A percentile compares a stretch with the other conserved stretches of the same genome.
phyloP scores from a whole-genome alignment of 2,888 invertebrate species.

The Tetropium fuscum region DNA sequence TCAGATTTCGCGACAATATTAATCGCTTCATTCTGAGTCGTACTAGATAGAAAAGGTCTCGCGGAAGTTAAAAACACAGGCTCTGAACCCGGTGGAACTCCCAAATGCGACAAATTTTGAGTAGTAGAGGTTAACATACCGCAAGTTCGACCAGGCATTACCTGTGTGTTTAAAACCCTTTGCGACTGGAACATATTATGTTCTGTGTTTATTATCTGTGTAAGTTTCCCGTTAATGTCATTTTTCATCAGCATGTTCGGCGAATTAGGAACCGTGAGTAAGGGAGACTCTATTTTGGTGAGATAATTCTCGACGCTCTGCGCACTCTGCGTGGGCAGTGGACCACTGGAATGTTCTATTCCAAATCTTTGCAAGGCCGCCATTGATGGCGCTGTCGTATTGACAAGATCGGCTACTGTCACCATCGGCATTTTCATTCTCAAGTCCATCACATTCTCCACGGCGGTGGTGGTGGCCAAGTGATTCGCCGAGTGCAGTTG shows the following conservation, averaged over 20 bases:
- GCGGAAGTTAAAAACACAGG: slow-evolving; percentile 51
- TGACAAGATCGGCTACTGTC: slow-evolving; percentile 67
- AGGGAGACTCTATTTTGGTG: slow-evolving; percentile 67
- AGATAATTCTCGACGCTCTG: slow-evolving; percentile 73
- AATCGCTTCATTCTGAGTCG: slow-evolving; percentile 49
- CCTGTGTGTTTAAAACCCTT: slow-evolving; percentile 41
- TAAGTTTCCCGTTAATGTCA: slow-evolving; percentile 40
- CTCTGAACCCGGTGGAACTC: slow-evolving; percentile 36
- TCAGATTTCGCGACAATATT: slow-evolving; percentile 57
- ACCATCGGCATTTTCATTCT: slow-evolving; percentile 74
- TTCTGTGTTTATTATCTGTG: slow-evolving; percentile 41
- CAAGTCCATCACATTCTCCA: slow-evolving; percentile 75
- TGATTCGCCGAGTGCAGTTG: slow-evolving; percentile 19
- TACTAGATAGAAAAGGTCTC: slow-evolving; percentile 46
- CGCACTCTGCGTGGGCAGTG: slow-evolving; percentile 70
- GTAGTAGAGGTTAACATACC: slow-evolving; percentile 37
- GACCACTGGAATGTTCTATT: slow-evolving; percentile 62
- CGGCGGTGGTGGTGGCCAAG: slow-evolving; percentile 37
- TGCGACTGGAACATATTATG: slow-evolving; percentile 26
- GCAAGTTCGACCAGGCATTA: slow-evolving; percentile 40
- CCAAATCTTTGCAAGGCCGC: slow-evolving; percentile 68
- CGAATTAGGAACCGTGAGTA: slow-evolving; percentile 37
- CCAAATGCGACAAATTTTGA: slow-evolving; percentile 36
- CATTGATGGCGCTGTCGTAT: slow-evolving; percentile 70
- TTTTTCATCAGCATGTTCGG: slow-evolving; percentile 41